Percentiles rank a stretch among this genome's conserved stretches.
Conservation (phyloP, 2,888 invertebrate genomes). For the Laspeyria flexula region DNA sequence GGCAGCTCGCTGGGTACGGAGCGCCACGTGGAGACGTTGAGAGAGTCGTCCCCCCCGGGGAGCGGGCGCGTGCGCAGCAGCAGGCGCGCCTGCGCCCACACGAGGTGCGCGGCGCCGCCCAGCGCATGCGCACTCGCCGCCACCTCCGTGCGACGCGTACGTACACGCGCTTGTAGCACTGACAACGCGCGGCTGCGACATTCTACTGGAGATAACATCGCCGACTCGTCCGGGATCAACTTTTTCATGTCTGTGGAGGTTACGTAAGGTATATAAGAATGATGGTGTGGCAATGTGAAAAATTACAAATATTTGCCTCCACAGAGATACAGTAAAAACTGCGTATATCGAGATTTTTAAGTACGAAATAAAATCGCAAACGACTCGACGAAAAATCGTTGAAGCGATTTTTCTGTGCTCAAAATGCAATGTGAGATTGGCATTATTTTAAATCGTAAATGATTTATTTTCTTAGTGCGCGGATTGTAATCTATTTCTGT, state of each 20-base stretch:
- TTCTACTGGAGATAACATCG: slow-evolving; percentile 49
- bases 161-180: slow-evolving; percentile 47
- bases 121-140: slow-evolving; percentile 88
- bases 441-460: too few relatives aligned
- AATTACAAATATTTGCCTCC: neutral
- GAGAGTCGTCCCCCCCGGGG: neutral
- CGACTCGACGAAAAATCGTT: too few relatives aligned
- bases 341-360: too few relatives aligned
- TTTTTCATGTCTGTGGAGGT: slow-evolving; percentile 82
- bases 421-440: too few relatives aligned
- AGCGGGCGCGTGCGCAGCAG: slow-evolving; percentile 80
- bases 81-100: slow-evolving; percentile 92
- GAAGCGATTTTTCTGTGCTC: too few relatives aligned
- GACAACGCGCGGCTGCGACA: slow-evolving; percentile 52
- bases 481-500: too few relatives aligned
- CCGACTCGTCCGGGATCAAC: slow-evolving; percentile 58
- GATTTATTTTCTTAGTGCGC: too few relatives aligned
- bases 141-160: slow-evolving; percentile 82
- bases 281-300: too few relatives aligned
- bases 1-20: slow-evolving; percentile 80
- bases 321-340: too few relatives aligned
- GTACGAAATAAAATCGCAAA: too few relatives aligned
- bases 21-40: slow-evolving; percentile 46
- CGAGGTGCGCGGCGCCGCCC: slow-evolving; percentile 89
- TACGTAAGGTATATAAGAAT: too few relatives aligned